Evolutionary conservation across 2,888 invertebrate genomes (phyloP), one percentile per base, ranked within the genome.

Genomic region (Epinotia ramella): DNA sequence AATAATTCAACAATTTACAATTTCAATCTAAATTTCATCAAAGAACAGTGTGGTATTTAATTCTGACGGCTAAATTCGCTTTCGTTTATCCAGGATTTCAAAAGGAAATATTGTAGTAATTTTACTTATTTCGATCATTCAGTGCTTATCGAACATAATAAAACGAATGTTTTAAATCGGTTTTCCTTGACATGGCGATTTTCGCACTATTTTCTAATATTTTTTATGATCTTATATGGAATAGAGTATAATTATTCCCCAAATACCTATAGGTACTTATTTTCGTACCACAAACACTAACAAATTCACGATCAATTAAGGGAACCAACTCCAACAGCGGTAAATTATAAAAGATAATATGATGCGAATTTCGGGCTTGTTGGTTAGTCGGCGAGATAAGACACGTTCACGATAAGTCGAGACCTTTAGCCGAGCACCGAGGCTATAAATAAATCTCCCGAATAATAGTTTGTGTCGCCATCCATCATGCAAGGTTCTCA

Each of bases 321-420:
- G 59, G 28, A 13, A 59, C 60, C 49, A 71, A 60, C 53, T 67
- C 63, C 67, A 66, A 75, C 70, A 75, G 78, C 79, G 80, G 83
- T 85, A 82, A 85, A 85, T 88, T 84, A 83, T 78, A 76, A 79
- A 79, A 77, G 78, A 80, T 80, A 80, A 79, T 81, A 84, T 84
- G 82, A 83, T 79, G 78, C 77, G 78, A 81, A 85, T 84, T 85
- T 80, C 82, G 82, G 80, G 78, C 79, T 78, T 77, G 78, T 79
- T 62, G 77, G 64, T 63, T 66, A 66, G 57, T 20, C 70, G 77
- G 53, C 69, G 80, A 83, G 88, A 88, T 87, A 89, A 87, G 87
- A 85, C 86, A 87, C 78, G 75, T 63, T 73, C 81, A 78, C 80
- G 84, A 84, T 84, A 81, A 78, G 73, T 69, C 68, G 79, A 20